Percentiles rank a stretch among this genome's conserved stretches.
Conservation (phyloP, 2,888 invertebrate species). For the Drosophila demipolita region DNA sequence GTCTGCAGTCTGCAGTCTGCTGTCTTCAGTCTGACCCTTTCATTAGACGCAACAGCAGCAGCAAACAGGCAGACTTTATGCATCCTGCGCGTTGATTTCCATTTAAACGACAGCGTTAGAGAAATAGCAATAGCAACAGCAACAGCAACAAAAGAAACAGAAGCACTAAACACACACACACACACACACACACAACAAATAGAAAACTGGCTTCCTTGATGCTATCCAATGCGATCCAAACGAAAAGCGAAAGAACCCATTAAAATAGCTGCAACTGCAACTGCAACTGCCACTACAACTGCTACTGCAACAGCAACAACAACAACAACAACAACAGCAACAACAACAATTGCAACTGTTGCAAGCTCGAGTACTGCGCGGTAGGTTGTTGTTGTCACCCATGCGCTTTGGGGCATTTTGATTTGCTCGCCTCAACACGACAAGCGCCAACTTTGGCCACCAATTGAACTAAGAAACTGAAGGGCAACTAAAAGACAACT, state of each 20-base stretch:
- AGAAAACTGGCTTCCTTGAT: conserved; percentile 75
- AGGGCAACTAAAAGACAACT: conserved; percentile 3
- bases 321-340: conserved; percentile 37
- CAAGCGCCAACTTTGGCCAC: conserved; percentile 74
- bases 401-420: conserved; percentile 50
- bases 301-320: conserved; percentile 48
- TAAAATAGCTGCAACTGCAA: conserved; percentile 72
- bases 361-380: conserved; percentile 47
- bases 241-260: conserved; percentile 80
- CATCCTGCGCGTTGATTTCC: conserved; percentile 81
- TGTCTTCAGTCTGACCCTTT: conserved; percentile 70
- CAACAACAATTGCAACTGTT: conserved; percentile 36
- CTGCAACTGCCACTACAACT: conserved; percentile 31
- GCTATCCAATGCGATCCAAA: conserved; percentile 65
- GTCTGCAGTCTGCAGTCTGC: conserved; percentile 5
- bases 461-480: conserved; percentile 24
- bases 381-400: conserved; percentile 67
- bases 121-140: conserved; percentile 47
- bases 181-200: conserved; percentile 10
- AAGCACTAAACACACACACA: conserved; percentile 17
- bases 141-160: conserved; percentile 28
- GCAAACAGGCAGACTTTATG: conserved; percentile 70
- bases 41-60: conserved; percentile 71
- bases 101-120: conserved; percentile 80
- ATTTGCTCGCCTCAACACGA: conserved; percentile 64